A percentile compares a stretch with the other conserved stretches of the same genome.
These are phyloP conservation scores for Urocolius indicus DNA, from an alignment of 2,113 vertebrate genomes.

Conservation along the genomic window DNA sequence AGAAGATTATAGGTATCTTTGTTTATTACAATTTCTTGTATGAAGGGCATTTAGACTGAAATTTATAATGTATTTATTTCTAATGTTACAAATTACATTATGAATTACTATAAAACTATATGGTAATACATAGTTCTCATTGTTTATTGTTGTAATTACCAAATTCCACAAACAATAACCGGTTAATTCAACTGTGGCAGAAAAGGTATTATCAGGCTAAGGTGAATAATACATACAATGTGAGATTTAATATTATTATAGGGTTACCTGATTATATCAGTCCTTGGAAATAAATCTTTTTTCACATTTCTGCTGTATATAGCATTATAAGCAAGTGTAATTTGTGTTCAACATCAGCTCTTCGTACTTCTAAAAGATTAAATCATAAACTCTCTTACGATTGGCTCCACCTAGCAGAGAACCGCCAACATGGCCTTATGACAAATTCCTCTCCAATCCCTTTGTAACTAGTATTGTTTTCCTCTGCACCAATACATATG, in stretches of 20 bases:
- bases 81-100: too few species aligned
- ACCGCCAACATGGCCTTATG: fast-evolving
- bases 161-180: neutral
- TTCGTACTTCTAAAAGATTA: neutral
- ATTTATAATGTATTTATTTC: neutral
- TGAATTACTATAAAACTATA: neutral
- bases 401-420: neutral
- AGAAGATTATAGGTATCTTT: neutral
- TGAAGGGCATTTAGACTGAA: neutral
- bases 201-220: neutral
- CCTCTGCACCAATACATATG: neutral
- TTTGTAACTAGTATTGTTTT: neutral
- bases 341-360: neutral
- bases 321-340: neutral
- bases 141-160: neutral
- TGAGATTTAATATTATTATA: neutral
- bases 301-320: neutral
- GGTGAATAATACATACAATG: neutral
- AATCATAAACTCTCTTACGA: neutral
- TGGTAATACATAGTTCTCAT: neutral
- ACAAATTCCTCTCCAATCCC: neutral
- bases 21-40: neutral
- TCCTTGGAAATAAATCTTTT: neutral
- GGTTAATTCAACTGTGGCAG: neutral
- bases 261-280: neutral